A percentile compares a stretch with the other conserved stretches of the same genome.
Conservation (phyloP, 2,113 vertebrate species). For the Microtus pennsylvanicus region DNA sequence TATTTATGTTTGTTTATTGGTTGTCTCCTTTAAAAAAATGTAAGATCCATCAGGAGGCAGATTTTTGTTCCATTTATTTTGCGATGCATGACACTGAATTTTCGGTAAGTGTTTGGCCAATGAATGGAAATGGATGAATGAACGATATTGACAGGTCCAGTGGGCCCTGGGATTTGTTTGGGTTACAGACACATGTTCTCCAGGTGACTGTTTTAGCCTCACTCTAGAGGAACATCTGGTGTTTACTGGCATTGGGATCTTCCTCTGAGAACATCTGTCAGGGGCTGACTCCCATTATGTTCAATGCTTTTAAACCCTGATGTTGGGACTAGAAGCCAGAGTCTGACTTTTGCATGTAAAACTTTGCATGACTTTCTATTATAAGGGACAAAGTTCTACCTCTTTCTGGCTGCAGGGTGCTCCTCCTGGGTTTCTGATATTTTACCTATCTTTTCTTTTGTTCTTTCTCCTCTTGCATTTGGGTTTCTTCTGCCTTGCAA, state of each 20-base stretch:
- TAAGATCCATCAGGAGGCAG: not conserved
- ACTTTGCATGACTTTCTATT: not conserved
- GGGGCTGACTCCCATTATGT: not conserved
- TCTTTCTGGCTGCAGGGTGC: not conserved
- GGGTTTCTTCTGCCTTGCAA: not conserved
- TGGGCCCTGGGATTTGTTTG: not conserved
- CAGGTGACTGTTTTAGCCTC: not conserved
- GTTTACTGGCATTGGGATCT: not conserved
- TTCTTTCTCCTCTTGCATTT: not conserved
- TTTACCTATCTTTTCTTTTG: not conserved
- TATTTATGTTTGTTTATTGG: not conserved
- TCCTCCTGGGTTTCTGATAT: not conserved
- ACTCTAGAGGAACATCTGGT: not conserved
- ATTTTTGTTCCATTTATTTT: constrained; percentile 3
- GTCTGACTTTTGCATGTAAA: not conserved
- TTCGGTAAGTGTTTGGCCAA: not conserved
- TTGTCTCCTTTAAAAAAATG: constrained; percentile 12
- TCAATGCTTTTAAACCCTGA: constrained; percentile 4
- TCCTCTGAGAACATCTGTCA: not conserved
- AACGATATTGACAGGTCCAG: not conserved
- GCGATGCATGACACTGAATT: not conserved
- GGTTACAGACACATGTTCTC: not conserved
- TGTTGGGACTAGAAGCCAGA: not conserved
- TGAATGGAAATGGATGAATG: not conserved
- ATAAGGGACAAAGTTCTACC: not conserved